Evolutionary conservation across 1,140 invertebrate genomes (phyloP), one percentile per base, ranked within the genome.

Genomic region (Aphis craccivora): DNA sequence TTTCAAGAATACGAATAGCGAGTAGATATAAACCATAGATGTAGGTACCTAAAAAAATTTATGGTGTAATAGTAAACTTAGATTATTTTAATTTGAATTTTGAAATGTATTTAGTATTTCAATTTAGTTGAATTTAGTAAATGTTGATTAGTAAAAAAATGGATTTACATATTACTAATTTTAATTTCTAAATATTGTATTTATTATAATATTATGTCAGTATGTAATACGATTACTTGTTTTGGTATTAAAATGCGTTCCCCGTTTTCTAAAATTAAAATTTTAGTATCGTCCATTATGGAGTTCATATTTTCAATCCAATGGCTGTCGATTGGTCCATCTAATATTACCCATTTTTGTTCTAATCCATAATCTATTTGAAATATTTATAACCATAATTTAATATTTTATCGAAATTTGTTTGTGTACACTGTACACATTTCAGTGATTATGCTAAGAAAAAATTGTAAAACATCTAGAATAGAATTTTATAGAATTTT

Each of bases 201-300:
- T 40, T 40, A 40, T 76, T 0, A 35, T 76, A 76, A 76, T 18
- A 35, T n/a, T 83, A 7, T 30, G 7, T 25, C 3, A 25, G 6
- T 25, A 25, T 8, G 23, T 83, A 6, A 83, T 83, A 8, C 7
- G 0, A 45, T 55, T 93, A 94, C 51, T 95, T 95, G 90, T 91
- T 91, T 45, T 67, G 90, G 90, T n/a, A 97, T 96, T 95, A 97
- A 96, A 95, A 98, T 98, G 91, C 98, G 98, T 95, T 98, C 98
- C 4, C 97, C 97, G 88, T 97, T 97, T 11, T 97, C 97, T 0
- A 97, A 95, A 94, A 97, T 98, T 9, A 98, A 95, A 94, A 98
- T 98, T 95, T 98, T 98, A 95, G 99, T 99, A 95, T 99, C 98
- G 95, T 99, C 98, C 93, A 99, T 94, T 43, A 95, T 95, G 22